phyloP scores from a whole-genome alignment of 2,113 vertebrate genomes.

The Toxostoma redivivum region DNA sequence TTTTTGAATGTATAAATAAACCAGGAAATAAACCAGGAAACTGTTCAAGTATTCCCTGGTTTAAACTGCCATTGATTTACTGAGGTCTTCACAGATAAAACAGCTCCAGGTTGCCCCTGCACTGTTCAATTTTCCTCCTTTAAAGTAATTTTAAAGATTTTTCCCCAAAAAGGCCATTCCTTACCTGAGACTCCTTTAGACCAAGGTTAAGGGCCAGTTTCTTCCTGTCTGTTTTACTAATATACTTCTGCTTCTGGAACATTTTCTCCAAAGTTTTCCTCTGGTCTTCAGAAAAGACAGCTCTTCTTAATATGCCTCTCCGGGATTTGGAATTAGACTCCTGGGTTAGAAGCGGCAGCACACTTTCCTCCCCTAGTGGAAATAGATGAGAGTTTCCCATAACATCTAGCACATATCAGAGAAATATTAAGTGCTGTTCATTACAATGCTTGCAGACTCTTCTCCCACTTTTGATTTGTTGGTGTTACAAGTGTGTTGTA shows the following conservation, averaged over 20 bases:
- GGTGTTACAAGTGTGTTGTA: not conserved
- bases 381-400: not conserved
- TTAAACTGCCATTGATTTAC: not conserved
- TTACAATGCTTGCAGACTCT: not conserved
- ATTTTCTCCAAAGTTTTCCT: constrained; percentile 93
- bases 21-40: not conserved
- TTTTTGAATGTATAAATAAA: not conserved
- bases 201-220: constrained; percentile 88
- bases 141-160: not conserved
- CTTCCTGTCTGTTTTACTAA: constrained; percentile 94
- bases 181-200: constrained; percentile 96
- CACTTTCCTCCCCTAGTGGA: constrained; percentile 75
- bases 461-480: not conserved
- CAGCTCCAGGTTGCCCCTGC: not conserved
- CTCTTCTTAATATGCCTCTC: constrained; percentile 91
- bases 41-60: not conserved
- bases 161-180: not conserved
- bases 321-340: constrained; percentile 82
- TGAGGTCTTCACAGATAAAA: not conserved
- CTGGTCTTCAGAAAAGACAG: constrained; percentile 96
- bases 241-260: constrained; percentile 96
- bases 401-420: not conserved
- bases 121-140: not conserved
- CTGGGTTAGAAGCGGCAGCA: constrained; percentile 80
- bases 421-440: not conserved